These are phyloP conservation scores for Parauchenoglanis ngamensis DNA, from an alignment of 2,797 vertebrate genomes.

Conservation along the genomic window DNA sequence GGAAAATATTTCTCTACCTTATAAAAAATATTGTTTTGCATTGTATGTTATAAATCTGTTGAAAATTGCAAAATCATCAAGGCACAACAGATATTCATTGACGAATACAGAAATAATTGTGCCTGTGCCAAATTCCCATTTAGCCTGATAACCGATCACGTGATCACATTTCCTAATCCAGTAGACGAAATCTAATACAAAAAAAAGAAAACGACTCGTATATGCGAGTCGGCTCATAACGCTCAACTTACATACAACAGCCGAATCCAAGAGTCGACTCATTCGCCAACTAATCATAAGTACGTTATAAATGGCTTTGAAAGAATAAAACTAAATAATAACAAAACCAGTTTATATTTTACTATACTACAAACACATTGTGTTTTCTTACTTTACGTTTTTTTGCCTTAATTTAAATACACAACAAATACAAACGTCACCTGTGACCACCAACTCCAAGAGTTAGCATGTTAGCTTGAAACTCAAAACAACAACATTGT, in stretches of 20 bases:
- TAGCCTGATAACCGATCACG: background rate
- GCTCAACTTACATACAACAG: background rate
- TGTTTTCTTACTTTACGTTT: background rate
- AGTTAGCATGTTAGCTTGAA: background rate
- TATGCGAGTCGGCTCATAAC: background rate
- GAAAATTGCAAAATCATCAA: background rate
- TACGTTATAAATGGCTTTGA: background rate
- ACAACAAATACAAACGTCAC: background rate
- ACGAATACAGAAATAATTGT: background rate
- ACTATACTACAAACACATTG: background rate
- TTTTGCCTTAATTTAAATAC: background rate
- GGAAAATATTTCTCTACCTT: background rate
- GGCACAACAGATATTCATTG: background rate
- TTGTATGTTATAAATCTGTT: background rate
- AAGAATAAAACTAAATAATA: background rate
- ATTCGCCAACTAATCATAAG: background rate
- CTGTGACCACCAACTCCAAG: background rate
- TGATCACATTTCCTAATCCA: background rate
- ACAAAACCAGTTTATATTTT: background rate
- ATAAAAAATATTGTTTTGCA: background rate
- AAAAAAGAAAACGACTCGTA: background rate
- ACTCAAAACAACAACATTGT: background rate
- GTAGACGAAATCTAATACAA: background rate
- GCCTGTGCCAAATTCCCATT: background rate
- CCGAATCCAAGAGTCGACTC: slow-evolving; percentile 10